phyloP scores from a whole-genome alignment of 1,140 invertebrate genomes.

The Sycophila sp. region DNA sequence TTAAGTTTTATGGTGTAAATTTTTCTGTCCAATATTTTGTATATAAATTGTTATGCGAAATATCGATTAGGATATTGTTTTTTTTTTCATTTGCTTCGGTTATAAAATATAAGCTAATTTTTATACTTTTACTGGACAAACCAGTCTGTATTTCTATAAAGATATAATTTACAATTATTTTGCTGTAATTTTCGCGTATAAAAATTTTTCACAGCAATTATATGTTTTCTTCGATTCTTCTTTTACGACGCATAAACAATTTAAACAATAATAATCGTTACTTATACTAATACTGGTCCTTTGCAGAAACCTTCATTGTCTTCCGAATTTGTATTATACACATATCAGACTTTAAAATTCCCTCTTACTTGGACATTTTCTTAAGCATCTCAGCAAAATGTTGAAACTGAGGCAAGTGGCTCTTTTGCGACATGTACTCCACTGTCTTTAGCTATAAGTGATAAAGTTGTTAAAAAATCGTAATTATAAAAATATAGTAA shows the following conservation, averaged over 20 bases:
- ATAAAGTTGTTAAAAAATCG: slow-evolving; percentile 5
- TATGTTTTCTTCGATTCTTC: neutral
- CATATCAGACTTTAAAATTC: slow-evolving; percentile 12
- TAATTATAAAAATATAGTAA: slow-evolving; percentile 13
- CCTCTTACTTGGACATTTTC: slow-evolving; percentile 46
- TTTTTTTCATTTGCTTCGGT: neutral
- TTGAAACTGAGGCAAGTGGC: slow-evolving; percentile 50
- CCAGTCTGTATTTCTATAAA: slow-evolving; percentile 22
- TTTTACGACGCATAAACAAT: slow-evolving; percentile 19
- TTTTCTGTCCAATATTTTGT: neutral
- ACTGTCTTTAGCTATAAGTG: slow-evolving; percentile 46
- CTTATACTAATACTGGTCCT: slow-evolving; percentile 16
- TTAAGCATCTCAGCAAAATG: slow-evolving; percentile 54
- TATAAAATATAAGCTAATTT: neutral
- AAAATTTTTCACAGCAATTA: slow-evolving; percentile 4
- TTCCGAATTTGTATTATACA: slow-evolving; percentile 15
- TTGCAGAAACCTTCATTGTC: slow-evolving; percentile 18
- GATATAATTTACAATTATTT: slow-evolving; percentile 14
- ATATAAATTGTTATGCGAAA: neutral
- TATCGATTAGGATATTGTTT: neutral
- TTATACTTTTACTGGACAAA: slow-evolving; percentile 13
- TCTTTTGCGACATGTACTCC: slow-evolving; percentile 55
- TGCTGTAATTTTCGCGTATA: slow-evolving; percentile 6
- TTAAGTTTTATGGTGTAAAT: neutral
- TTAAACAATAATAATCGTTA: neutral